Base-by-base conservation (phyloP, 2,888 invertebrate genomes). In the Parnassius mnemosyne region DNA sequence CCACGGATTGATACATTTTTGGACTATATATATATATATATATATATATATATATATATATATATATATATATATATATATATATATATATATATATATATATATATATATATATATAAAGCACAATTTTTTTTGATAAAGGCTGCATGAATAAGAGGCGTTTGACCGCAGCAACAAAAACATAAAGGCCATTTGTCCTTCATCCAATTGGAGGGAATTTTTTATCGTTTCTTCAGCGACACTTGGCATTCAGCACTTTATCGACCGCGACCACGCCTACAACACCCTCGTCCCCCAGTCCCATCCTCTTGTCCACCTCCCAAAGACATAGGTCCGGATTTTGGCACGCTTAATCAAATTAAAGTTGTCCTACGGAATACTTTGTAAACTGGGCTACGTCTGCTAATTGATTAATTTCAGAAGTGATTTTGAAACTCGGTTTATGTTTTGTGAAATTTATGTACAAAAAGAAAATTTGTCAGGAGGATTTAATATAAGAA, bases 201-300 rank as follows among this genome's bases (percentile, higher is more conserved):
- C 61, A 42, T 47, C 57, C 53, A 61, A 61, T 61, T 16, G 47
- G 57, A 47, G 53, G 52, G 46, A 42, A 64, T 64, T 62, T 55
- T 57, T 64, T 56, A 56, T 60, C 63, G 46, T 61, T 64, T 69
- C 68, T 72, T 67, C 67, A 66, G 67, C 49, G 16, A 50, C 46
- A 59, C 57, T 61, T 57, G 54, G 61, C 58, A 61, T 61, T 65
- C 61, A 61, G 58, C 51, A 58, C 53, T 34, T 58, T 76, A 77
- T 77, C 75, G 77, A 77, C 71, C 76, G 70, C 70, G 72, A 71
- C 68, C 75, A 73, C 75, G 75, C 75, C 75, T 70, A 68, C 71
- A 56, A 41, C 63, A 63, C 68, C 64, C 51, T 59, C 52, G 52
- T 52, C 44, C 51, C n/a, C 65, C 58, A 43, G 42, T 43, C 51